A percentile compares a stretch with the other conserved stretches of the same genome.
Evolutionary conservation across 1,140 invertebrate species (phyloP).

Genomic region (Anoplolepis gracilipes): DNA sequence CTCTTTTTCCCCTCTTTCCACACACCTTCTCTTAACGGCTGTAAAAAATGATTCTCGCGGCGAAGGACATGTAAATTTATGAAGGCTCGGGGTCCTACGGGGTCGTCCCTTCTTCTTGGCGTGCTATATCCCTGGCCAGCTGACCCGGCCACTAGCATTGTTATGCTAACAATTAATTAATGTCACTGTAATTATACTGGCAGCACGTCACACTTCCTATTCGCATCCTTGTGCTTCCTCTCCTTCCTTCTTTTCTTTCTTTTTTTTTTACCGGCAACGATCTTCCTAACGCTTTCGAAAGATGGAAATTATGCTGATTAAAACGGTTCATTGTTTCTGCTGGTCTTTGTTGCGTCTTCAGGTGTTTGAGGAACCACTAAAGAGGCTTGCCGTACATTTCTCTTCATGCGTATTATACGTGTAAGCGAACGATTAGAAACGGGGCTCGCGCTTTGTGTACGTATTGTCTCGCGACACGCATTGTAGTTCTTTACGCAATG

Average conservation of each 20-base stretch:
- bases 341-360: conserved; percentile 41
- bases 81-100: conserved; percentile 77
- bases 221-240: neutral
- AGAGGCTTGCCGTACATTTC: conserved; percentile 25
- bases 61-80: conserved; percentile 85
- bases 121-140: conserved; percentile 51
- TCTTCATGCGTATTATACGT: neutral
- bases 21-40: conserved; percentile 76
- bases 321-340: conserved; percentile 46
- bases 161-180: conserved; percentile 84
- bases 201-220: conserved; percentile 35
- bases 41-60: conserved; percentile 85
- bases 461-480: conserved; percentile 51
- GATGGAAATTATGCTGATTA: conserved; percentile 63
- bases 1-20: conserved; percentile 6
- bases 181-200: conserved; percentile 80
- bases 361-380: conserved; percentile 23
- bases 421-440: conserved; percentile 41
- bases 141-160: conserved; percentile 73
- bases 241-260: neutral
- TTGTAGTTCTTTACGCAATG: conserved; percentile 32
- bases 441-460: neutral
- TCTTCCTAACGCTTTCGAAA: neutral
- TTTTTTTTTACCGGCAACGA: neutral
- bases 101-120: conserved; percentile 63